A percentile compares a stretch with the other conserved stretches of the same genome.
These are phyloP conservation scores for Quadriops clusia DNA, from an alignment of 2,888 invertebrate genomes.

Conservation along the genomic window DNA sequence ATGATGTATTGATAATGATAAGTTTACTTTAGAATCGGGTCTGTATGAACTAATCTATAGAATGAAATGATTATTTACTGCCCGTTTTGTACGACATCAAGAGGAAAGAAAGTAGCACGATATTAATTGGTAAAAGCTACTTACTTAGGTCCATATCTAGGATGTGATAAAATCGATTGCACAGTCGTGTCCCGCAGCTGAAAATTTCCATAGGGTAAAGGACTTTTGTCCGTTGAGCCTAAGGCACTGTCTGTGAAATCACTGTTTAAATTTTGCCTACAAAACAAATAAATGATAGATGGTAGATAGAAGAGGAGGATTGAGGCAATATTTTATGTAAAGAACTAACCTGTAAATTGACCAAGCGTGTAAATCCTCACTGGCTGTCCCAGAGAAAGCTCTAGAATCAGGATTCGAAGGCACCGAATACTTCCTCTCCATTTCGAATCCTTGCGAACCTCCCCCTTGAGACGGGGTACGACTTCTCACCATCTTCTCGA, in stretches of 20 bases:
- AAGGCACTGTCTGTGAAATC: constrained; percentile 91
- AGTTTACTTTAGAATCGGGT: too few relatives aligned
- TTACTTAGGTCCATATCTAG: constrained; percentile 82
- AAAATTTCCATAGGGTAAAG: constrained; percentile 88
- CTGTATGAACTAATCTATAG: too few relatives aligned
- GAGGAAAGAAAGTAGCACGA: not conserved
- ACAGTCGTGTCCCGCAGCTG: constrained; percentile 87
- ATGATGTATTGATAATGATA: too few relatives aligned
- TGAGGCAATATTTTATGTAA: not conserved
- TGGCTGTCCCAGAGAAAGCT: constrained; percentile 66
- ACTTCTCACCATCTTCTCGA: constrained; percentile 24
- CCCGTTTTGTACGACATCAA: too few relatives aligned
- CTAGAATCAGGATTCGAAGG: constrained; percentile 67
- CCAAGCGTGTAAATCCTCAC: constrained; percentile 92
- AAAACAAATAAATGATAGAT: constrained; percentile 19
- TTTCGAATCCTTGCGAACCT: constrained; percentile 48
- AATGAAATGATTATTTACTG: not conserved
- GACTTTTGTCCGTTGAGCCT: constrained; percentile 86
- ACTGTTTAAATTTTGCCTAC: constrained; percentile 85
- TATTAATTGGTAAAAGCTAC: constrained; percentile 24
- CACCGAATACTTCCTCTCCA: constrained; percentile 79
- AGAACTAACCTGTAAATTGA: constrained; percentile 75
- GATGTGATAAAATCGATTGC: constrained; percentile 80
- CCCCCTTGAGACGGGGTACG: constrained; percentile 30
- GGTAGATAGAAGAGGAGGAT: too few relatives aligned